Percentiles rank a stretch among this genome's conserved stretches.
These are phyloP conservation scores for Achatina immaculata DNA, from an alignment of 1,140 invertebrate genomes.

Conservation along the genomic window DNA sequence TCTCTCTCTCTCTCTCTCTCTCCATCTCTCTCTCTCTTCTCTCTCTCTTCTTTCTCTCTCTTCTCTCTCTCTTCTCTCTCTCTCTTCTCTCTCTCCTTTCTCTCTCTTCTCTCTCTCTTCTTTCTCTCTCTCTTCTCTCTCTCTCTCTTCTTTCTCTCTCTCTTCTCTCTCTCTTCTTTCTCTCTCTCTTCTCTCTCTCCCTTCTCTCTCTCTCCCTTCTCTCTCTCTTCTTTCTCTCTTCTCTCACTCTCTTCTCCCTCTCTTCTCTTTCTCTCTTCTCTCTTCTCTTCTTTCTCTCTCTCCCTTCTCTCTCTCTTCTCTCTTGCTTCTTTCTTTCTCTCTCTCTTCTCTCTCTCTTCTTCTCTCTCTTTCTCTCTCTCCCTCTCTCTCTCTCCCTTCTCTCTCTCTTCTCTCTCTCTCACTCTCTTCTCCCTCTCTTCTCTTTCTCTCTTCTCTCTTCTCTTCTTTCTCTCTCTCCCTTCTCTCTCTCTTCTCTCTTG, in stretches of 20 bases:
- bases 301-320: not conserved
- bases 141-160: not conserved
- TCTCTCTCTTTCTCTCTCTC: not conserved
- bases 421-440: not conserved
- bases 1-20: no score
- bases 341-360: not conserved
- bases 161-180: not conserved
- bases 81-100: not conserved
- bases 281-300: not conserved
- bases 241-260: not conserved
- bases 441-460: not conserved
- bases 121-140: not conserved
- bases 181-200: not conserved
- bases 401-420: not conserved
- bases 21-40: not conserved
- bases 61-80: not conserved
- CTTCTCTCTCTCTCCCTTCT: not conserved
- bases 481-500: not conserved
- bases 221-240: not conserved
- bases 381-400: constrained; percentile 10
- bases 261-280: not conserved
- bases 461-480: not conserved
- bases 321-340: not conserved
- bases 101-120: not conserved
- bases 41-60: not conserved